phyloP scores from a whole-genome alignment of 2,797 vertebrate genomes.

The Falco berigora region DNA sequence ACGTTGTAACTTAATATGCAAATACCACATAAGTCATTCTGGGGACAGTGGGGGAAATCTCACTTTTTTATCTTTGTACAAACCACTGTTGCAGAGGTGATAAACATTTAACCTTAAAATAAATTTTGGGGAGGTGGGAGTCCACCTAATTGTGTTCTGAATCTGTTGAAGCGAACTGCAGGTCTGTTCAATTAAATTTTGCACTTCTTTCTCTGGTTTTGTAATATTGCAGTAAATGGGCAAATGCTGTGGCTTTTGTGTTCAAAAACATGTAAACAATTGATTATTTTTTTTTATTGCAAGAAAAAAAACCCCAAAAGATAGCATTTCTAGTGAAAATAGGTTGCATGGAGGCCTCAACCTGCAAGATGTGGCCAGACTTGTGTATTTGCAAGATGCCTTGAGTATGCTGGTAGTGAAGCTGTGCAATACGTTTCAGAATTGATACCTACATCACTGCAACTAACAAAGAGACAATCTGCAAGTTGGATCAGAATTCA shows the following conservation, averaged over 20 bases:
- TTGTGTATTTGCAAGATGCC: neutral
- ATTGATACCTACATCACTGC: neutral
- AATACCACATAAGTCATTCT: neutral
- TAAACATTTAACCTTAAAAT: neutral
- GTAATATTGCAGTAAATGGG: neutral
- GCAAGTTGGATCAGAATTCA: neutral
- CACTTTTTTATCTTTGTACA: neutral
- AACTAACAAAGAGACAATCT: neutral
- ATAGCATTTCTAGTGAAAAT: neutral
- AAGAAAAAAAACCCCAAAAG: neutral
- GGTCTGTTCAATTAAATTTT: neutral
- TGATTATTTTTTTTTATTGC: neutral
- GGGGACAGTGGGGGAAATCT: too few species aligned
- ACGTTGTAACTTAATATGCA: neutral
- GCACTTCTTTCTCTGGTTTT: neutral
- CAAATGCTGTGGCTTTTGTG: neutral
- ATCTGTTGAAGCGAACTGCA: neutral
- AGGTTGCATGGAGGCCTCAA: neutral
- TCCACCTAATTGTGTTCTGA: neutral
- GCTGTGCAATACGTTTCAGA: neutral
- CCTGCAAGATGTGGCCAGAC: neutral
- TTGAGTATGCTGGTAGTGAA: neutral
- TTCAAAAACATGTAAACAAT: neutral
- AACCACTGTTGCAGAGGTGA: neutral
- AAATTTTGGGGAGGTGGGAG: neutral